Evolutionary conservation across 2,888 invertebrate genomes (phyloP), one percentile per base, ranked within the genome.

Genomic region (Apotomis turbidana): DNA sequence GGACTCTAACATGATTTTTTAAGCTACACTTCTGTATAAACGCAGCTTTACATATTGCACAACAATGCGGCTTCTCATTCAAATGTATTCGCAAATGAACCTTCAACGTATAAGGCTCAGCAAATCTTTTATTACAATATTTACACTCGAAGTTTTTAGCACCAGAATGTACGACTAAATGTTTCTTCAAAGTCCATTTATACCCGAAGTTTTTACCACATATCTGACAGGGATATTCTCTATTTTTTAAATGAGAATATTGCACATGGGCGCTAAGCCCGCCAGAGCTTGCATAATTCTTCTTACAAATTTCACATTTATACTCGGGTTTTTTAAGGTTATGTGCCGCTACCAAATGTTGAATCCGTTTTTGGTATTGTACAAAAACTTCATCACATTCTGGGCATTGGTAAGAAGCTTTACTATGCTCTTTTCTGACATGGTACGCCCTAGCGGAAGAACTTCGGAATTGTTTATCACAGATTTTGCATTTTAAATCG

Each of bases 101-200:
- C 2, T 74, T 78, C 51, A 85, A 74, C 4, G 83, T 81, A 69
- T 83, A 80, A 10, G 75, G 71, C 15, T 82, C 81, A 0, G 78
- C 78, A 66, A 81, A 87, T 10, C 76, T 79, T 68, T 90, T 91
- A 27, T 82, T 79, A 74, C 93, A 93, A 0, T 88, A 76, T 38
- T 85, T 81, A 74, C 93, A 93, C 71, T 86, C 83, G 60, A 84
- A 91, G 10, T 88, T 87, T 75, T 87, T 90, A 4, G 81, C 83
- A 0, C 84, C 71, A 36, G 71, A 61, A 36, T 78, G 76, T 6
- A 74, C 74, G 15, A 74, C 71, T 3, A 77, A 46, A 72, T 78
- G 78, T n/a, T 76, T 58, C 41, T 75, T 74, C 74, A 77, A 75
- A 46, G 74, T 76, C 78, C 77, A 78, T 68, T 78, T 78, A 36